Percentiles rank a stretch among this genome's conserved stretches.
Conservation (phyloP, 1,140 invertebrate genomes). For the Daktulosphaira vitifoliae region DNA sequence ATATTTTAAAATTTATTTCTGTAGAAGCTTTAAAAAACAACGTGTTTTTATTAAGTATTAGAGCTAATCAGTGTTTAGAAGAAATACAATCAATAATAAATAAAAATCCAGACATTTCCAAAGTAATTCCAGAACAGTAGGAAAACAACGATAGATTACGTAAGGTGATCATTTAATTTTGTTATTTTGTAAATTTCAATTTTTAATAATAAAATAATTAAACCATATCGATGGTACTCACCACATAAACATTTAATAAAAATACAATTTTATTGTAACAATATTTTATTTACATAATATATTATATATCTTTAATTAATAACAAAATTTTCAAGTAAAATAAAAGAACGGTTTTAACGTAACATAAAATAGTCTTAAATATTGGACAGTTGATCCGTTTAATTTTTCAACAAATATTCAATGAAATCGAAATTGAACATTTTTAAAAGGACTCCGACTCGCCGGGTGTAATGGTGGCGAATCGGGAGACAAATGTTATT, state of each 20-base stretch:
- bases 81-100: background rate
- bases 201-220: background rate
- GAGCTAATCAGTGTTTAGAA: constrained; percentile 20
- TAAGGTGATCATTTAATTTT: background rate
- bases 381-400: constrained; percentile 16
- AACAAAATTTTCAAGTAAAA: background rate
- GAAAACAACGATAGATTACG: too few relatives aligned
- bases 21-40: constrained; percentile 17
- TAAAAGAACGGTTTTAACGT: too few relatives aligned
- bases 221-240: constrained; percentile 18
- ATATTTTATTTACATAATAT: constrained; percentile 27
- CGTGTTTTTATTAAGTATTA: constrained; percentile 18
- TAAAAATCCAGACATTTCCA: too few relatives aligned
- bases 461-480: constrained; percentile 21
- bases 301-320: constrained; percentile 11
- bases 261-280: constrained; percentile 15
- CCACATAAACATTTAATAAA: constrained; percentile 22
- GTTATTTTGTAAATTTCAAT: background rate
- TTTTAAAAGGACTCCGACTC: constrained; percentile 29
- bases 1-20: background rate
- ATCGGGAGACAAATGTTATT: constrained; percentile 30
- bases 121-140: too few relatives aligned
- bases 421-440: constrained; percentile 26
- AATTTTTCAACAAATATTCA: too few relatives aligned
- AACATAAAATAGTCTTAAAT: constrained; percentile 1